phyloP scores from a whole-genome alignment of 1,140 invertebrate species.

The Caerostris darwini region DNA sequence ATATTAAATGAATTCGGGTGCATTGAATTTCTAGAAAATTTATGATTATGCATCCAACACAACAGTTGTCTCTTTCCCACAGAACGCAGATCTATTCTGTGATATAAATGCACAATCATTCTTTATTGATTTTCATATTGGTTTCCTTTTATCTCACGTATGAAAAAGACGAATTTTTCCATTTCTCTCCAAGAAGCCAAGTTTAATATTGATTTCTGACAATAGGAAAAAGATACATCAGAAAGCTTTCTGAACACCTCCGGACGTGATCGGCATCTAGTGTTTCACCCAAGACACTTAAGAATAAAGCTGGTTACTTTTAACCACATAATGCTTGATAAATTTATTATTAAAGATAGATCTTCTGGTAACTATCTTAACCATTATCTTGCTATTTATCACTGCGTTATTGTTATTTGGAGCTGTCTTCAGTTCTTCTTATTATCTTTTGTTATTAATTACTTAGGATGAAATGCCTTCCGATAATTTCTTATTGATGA shows the following conservation, averaged over 20 bases:
- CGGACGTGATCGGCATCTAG: slow-evolving; percentile 10
- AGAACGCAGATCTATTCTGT: background rate
- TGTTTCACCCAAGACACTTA: background rate
- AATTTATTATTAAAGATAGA: background rate
- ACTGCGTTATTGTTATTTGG: too few species aligned
- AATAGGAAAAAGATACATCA: slow-evolving; percentile 35
- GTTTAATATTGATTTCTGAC: slow-evolving; percentile 27
- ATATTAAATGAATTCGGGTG: too few species aligned
- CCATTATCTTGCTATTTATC: too few species aligned
- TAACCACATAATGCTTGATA: background rate
- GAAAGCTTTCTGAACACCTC: slow-evolving; percentile 32
- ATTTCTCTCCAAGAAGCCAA: background rate
- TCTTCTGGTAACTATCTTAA: background rate
- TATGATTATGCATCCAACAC: background rate
- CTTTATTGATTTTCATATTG: background rate
- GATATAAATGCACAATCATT: slow-evolving; percentile 7
- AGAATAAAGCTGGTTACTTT: background rate
- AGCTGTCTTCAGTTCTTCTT: too few species aligned
- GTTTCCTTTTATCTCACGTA: slow-evolving; percentile 24
- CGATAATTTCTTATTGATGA: too few species aligned
- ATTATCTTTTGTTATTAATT: too few species aligned
- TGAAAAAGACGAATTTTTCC: slow-evolving; percentile 18
- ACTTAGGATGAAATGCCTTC: too few species aligned
- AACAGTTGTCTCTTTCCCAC: background rate
- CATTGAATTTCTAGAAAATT: too few species aligned